phyloP scores from a whole-genome alignment of 2,113 vertebrate species.

The Thryonomys swinderianus region DNA sequence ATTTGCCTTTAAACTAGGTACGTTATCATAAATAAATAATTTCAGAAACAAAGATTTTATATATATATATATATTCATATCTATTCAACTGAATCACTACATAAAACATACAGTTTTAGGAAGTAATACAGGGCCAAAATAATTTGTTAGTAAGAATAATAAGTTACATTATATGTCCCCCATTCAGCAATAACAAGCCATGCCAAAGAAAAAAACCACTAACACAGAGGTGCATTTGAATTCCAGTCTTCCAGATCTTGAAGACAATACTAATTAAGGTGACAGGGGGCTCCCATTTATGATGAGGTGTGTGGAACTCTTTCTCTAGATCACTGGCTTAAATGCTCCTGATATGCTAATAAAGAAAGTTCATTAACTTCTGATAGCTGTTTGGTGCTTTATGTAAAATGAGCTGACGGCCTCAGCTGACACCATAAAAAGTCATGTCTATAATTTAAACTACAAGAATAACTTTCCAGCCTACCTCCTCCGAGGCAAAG shows the following conservation, averaged over 20 bases:
- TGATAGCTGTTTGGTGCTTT: slow-evolving; percentile 69
- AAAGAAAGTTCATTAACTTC: slow-evolving; percentile 78
- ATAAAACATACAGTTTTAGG: background rate
- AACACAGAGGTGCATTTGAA: background rate
- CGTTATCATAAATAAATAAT: background rate
- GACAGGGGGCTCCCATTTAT: slow-evolving; percentile 60
- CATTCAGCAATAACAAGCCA: slow-evolving; percentile 39
- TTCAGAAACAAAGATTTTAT: background rate
- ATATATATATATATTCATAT: background rate
- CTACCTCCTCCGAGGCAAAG: slow-evolving; percentile 32
- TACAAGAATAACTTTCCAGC: slow-evolving; percentile 65
- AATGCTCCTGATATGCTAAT: slow-evolving; percentile 71
- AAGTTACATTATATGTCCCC: background rate
- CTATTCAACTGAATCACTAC: background rate
- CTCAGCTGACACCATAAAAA: slow-evolving; percentile 72
- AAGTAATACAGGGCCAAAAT: background rate
- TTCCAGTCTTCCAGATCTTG: slow-evolving; percentile 48
- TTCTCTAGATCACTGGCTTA: slow-evolving; percentile 76
- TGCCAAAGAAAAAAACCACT: background rate
- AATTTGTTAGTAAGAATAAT: background rate
- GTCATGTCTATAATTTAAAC: slow-evolving; percentile 64
- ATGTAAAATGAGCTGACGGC: slow-evolving; percentile 68
- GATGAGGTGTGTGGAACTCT: slow-evolving; percentile 6
- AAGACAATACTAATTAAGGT: slow-evolving; percentile 54
- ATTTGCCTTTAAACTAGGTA: background rate